phyloP scores from a whole-genome alignment of 2,888 invertebrate species.

The Branchipolynoe longqiensis region DNA sequence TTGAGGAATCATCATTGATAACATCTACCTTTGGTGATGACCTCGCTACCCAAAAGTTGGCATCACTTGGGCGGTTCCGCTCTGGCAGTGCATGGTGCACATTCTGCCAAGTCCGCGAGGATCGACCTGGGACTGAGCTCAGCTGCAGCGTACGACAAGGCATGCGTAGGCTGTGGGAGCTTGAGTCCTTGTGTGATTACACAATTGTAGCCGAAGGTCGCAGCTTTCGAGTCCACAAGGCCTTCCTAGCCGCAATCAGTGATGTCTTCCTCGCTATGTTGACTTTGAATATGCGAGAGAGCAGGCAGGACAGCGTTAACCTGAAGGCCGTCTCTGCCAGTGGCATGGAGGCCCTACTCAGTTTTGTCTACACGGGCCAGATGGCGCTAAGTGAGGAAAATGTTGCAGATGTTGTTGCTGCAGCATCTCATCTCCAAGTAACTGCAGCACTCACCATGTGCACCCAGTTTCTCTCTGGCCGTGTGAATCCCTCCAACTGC shows the following conservation, averaged over 20 bases:
- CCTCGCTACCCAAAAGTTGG: constrained; percentile 19
- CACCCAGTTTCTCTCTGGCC: neutral
- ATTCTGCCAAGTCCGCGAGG: constrained; percentile 30
- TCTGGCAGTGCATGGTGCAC: constrained; percentile 38
- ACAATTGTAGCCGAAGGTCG: constrained; percentile 28
- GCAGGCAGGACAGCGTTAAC: constrained; percentile 76
- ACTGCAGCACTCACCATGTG: constrained; percentile 15
- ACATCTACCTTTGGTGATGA: neutral
- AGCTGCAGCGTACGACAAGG: constrained; percentile 12
- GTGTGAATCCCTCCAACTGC: constrained; percentile 9
- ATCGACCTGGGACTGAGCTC: constrained; percentile 8
- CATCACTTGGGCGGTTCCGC: constrained; percentile 14
- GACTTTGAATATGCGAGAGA: constrained; percentile 77
- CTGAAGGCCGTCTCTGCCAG: constrained; percentile 74
- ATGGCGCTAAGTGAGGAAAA: constrained; percentile 75
- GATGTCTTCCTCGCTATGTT: constrained; percentile 70
- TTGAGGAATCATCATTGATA: neutral
- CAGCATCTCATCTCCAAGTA: constrained; percentile 74
- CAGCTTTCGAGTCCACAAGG: constrained; percentile 15
- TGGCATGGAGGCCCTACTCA: constrained; percentile 71
- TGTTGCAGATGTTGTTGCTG: constrained; percentile 77
- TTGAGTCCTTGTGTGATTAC: constrained; percentile 28
- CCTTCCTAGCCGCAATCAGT: constrained; percentile 24
- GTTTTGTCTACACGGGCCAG: constrained; percentile 78
- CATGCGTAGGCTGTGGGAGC: constrained; percentile 66